Conservation (phyloP, 2,888 invertebrate species). For the Plebejus melissa region DNA sequence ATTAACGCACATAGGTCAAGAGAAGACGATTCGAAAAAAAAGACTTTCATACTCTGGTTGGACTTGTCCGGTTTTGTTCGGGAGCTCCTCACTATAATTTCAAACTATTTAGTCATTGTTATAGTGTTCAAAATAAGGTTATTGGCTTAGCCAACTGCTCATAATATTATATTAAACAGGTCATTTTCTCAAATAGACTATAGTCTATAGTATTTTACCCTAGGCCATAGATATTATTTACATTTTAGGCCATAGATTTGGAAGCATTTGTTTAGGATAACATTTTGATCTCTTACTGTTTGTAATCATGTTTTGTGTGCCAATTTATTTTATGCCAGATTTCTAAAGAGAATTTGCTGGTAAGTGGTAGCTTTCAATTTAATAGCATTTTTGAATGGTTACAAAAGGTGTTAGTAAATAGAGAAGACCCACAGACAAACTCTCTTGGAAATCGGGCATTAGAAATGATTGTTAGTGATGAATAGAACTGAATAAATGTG, state of each 20-base stretch:
- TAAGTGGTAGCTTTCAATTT: neutral
- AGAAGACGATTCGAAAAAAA: no score
- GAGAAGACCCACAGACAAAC: neutral
- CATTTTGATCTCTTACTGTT: constrained; percentile 30
- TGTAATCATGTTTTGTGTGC: constrained; percentile 47
- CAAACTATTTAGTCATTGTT: neutral
- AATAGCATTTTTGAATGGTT: neutral
- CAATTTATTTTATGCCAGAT: constrained; percentile 40
- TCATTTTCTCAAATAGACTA: neutral
- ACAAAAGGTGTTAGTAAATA: neutral
- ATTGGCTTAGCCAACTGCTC: constrained; percentile 16
- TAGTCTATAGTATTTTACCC: neutral
- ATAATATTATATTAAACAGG: constrained; percentile 1
- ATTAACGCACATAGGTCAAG: no score
- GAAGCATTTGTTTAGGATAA: constrained; percentile 27
- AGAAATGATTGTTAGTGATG: constrained; percentile 29
- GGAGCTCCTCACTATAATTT: neutral
- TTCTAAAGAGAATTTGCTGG: neutral
- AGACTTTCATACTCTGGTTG: no score
- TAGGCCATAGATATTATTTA: constrained; percentile 15
- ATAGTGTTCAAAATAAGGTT: constrained; percentile 1
- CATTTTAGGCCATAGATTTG: constrained; percentile 9
- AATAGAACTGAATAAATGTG: constrained; percentile 43
- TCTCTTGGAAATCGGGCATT: neutral
- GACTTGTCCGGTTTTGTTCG: no score